A percentile compares a stretch with the other conserved stretches of the same genome.
Evolutionary conservation across 2,113 vertebrate species (phyloP).

Genomic region (Cottus gobio): DNA sequence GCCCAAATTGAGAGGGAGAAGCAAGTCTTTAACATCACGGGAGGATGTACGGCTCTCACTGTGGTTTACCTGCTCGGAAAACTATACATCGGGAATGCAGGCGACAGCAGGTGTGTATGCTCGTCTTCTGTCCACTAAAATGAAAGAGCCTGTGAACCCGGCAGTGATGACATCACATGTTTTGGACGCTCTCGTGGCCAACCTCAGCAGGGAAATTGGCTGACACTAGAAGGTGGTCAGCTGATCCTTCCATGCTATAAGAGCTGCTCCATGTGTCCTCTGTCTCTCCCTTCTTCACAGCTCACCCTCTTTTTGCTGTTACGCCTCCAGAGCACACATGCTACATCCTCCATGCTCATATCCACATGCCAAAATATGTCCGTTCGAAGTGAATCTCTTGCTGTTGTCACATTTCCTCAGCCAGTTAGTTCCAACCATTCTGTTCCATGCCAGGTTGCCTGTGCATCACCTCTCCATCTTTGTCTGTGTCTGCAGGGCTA

Average conservation of each 20-base stretch:
- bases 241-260: not conserved
- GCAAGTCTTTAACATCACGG: conserved; percentile 88
- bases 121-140: not conserved
- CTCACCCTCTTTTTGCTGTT: too few species aligned
- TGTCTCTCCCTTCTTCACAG: not conserved
- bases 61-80: conserved; percentile 93
- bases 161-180: not conserved
- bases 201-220: conserved; percentile 1
- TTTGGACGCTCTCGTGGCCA: not conserved
- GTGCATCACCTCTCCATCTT: not conserved
- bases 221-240: not conserved
- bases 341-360: not conserved
- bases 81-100: conserved; percentile 94
- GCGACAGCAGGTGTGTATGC: conserved; percentile 92
- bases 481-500: conserved; percentile 86
- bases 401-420: too few species aligned
- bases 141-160: not conserved
- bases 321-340: not conserved
- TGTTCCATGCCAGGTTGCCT: not conserved
- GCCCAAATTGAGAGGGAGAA: conserved; percentile 93
- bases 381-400: not conserved
- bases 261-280: not conserved
- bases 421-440: not conserved
- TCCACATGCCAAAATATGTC: not conserved
- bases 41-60: conserved; percentile 93